Base-by-base conservation (phyloP, 2,113 vertebrate genomes). In the Parus major region DNA sequence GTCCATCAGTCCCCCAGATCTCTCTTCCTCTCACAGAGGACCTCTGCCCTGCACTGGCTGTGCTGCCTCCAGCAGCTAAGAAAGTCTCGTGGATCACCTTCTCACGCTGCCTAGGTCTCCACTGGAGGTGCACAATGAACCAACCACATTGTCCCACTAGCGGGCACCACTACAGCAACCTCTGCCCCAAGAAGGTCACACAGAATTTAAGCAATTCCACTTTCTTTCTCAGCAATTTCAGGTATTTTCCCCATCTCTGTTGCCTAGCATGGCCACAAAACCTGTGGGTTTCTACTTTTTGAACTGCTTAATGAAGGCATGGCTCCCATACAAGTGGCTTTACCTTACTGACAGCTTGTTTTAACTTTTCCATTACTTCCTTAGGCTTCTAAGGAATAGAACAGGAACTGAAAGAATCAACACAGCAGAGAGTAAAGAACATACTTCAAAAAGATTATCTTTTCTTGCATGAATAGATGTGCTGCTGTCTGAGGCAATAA, bases 111-210 rank as follows among this genome's bases (percentile, higher is more conserved):
- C 23, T 3, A 22, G 18, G 15, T 33, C 41, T 91, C 46, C 69
- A 36, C 23, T n/a, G 15, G 29, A 69, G 63, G 22, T 35, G n/a
- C 33, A 44, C 1, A 1, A 11, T 2, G 4, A 82, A 49, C 17
- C 16, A 47, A 41, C 8, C 24, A 33, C 2, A 3, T 0, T 0
- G 0, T 22, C 36, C 57, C 60, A 7, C 16, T 25, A 50, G 18
- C 0, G 0, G 33, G 21, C 2, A 1, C 13, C 53, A 28, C 57
- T 31, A 52, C 41, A 25, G 27, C 7, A 2, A 35, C 12, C 82
- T 87, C 56, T 59, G 46, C 8, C 28, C 11, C 15, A 12, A 25
- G 28, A 17, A 70, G 33, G 24, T 5, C 65, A 49, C 39, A 41
- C 7, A 41, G 27, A 69, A n/a, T 50, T 49, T 24, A 33, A 69